Percentiles rank a stretch among this genome's conserved stretches.
Conservation (phyloP, 2,888 invertebrate genomes). For the Hydrotaea cyrtoneurina region DNA sequence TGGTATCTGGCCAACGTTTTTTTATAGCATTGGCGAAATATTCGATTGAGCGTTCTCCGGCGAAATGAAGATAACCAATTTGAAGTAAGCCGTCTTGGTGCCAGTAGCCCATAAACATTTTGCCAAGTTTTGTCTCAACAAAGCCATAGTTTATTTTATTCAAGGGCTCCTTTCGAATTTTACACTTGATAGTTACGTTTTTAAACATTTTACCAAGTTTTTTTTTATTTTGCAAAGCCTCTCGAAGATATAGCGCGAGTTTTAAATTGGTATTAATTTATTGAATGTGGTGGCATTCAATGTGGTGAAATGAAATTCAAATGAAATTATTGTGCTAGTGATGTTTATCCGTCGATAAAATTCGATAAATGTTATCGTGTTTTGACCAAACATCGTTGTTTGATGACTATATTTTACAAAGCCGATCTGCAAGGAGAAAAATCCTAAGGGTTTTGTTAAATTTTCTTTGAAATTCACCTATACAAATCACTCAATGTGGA, state of each 20-base stretch:
- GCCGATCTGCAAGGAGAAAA: too few relatives aligned
- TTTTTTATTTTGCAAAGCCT: neutral
- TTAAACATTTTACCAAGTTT: constrained; percentile 42
- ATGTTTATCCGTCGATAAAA: too few relatives aligned
- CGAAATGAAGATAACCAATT: constrained; percentile 61
- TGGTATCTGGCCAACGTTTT: constrained; percentile 47
- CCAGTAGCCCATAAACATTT: constrained; percentile 36
- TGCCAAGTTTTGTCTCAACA: constrained; percentile 48
- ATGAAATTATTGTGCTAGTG: too few relatives aligned
- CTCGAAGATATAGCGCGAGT: neutral
- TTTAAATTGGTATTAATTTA: too few relatives aligned
- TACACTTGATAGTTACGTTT: constrained; percentile 30
- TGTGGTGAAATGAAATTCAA: too few relatives aligned
- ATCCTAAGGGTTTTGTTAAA: too few relatives aligned
- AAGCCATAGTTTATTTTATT: constrained; percentile 39
- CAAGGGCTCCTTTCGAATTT: neutral
- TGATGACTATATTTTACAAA: too few relatives aligned
- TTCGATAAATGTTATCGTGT: too few relatives aligned
- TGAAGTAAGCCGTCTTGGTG: neutral
- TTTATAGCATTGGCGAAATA: constrained; percentile 38
- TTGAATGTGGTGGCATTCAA: constrained; percentile 17
- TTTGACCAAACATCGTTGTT: too few relatives aligned
- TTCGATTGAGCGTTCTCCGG: constrained; percentile 15
- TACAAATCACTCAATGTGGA: too few relatives aligned
- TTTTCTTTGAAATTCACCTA: too few relatives aligned